Percentiles rank a stretch among this genome's conserved stretches.
Evolutionary conservation across 2,113 vertebrate genomes (phyloP).

Genomic region (Phalacrocorax brasilianus): DNA sequence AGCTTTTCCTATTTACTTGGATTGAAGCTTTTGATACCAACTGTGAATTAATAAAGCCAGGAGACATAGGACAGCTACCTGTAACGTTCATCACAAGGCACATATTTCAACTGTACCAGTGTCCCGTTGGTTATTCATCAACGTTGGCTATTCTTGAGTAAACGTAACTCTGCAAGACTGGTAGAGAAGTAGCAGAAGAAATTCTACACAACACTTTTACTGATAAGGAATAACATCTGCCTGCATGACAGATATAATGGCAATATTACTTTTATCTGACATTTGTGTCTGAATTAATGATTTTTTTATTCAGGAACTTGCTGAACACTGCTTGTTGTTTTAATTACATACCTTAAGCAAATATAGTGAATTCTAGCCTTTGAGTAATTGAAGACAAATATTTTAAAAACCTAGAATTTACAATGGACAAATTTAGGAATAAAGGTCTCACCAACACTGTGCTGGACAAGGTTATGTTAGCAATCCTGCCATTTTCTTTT

Average conservation of each 20-base stretch:
- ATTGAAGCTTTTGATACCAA: background rate
- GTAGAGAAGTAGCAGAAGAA: background rate
- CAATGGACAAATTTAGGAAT: background rate
- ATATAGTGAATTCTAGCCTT: background rate
- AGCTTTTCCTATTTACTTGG: conserved; percentile 16
- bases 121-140: background rate
- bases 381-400: background rate
- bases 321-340: background rate
- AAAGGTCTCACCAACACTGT: background rate
- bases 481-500: background rate
- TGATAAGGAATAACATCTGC: background rate
- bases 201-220: background rate
- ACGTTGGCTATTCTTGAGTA: background rate
- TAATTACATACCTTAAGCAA: background rate
- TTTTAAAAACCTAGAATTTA: fast-evolving
- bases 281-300: background rate
- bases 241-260: background rate
- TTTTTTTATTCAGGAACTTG: background rate
- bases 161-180: background rate
- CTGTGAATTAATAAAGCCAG: conserved; percentile 16
- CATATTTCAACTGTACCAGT: background rate
- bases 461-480: background rate
- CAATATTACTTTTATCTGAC: background rate
- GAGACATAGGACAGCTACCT: background rate
- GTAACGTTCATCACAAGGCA: background rate